Conservation (phyloP, 2,113 vertebrate species). For the Oreochromis niloticus region DNA sequence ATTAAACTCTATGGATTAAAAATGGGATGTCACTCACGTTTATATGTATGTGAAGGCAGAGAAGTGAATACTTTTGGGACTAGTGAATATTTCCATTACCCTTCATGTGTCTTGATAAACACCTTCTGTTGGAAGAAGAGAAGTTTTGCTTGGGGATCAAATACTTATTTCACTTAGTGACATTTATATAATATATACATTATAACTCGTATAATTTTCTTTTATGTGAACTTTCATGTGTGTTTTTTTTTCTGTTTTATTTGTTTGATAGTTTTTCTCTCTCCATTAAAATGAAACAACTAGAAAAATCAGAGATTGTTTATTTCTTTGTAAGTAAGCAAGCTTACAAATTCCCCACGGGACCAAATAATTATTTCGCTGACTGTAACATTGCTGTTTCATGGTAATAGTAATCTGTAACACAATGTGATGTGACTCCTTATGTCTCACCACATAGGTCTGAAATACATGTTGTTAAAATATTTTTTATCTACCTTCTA, state of each 20-base stretch:
- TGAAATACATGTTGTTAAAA: not conserved
- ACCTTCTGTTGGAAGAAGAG: not conserved
- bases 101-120: not conserved
- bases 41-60: not conserved
- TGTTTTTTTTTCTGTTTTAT: not conserved
- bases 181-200: not conserved
- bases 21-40: not conserved
- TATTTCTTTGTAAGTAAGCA: not conserved
- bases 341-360: not conserved
- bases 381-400: not conserved
- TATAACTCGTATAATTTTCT: not conserved
- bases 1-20: not conserved
- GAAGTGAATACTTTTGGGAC: too few relatives aligned
- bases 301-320: not conserved
- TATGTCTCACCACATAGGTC: not conserved
- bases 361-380: not conserved
- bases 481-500: not conserved
- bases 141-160: not conserved
- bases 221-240: not conserved
- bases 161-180: not conserved
- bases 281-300: not conserved
- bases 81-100: not conserved
- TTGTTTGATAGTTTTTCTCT: not conserved
- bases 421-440: not conserved
- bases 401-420: not conserved